These are phyloP conservation scores for Fundulus diaphanus DNA, from an alignment of 2,797 vertebrate genomes.

Conservation along the genomic window DNA sequence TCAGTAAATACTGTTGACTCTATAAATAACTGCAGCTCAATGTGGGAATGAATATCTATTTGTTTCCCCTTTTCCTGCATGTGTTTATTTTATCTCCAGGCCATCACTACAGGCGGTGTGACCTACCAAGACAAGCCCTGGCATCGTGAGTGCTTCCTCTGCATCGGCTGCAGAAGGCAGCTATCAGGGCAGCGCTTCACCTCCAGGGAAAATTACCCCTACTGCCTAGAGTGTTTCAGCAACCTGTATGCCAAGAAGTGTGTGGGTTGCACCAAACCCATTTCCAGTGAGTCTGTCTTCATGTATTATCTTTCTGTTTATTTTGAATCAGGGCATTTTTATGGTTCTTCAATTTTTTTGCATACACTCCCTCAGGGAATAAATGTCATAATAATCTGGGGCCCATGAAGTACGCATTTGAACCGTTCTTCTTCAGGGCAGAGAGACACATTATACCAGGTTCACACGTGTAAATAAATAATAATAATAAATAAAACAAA, in stretches of 20 bases:
- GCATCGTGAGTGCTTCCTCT: constrained; percentile 96
- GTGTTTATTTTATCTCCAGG: constrained; percentile 69
- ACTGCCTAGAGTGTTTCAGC: constrained; percentile 93
- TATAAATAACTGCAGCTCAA: neutral
- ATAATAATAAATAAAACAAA: no score
- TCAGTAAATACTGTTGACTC: neutral
- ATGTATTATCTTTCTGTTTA: constrained; percentile 32
- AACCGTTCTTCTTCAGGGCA: no score
- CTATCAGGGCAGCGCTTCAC: constrained; percentile 91
- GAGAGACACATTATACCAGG: neutral
- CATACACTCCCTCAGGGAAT: neutral
- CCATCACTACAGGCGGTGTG: constrained; percentile 91
- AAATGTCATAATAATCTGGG: neutral
- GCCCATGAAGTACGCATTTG: neutral
- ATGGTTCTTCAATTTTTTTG: neutral
- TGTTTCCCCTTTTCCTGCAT: neutral
- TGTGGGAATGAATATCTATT: neutral
- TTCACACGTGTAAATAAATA: no score
- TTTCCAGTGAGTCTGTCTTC: constrained; percentile 87
- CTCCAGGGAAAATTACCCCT: constrained; percentile 89
- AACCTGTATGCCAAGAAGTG: constrained; percentile 92
- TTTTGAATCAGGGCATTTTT: constrained; percentile 8
- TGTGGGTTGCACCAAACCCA: constrained; percentile 87
- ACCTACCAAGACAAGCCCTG: constrained; percentile 91
- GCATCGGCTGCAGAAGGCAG: constrained; percentile 89